Percentiles rank a stretch among this genome's conserved stretches.
phyloP scores from a whole-genome alignment of 2,113 vertebrate genomes.

The Oncorhynchus nerka region DNA sequence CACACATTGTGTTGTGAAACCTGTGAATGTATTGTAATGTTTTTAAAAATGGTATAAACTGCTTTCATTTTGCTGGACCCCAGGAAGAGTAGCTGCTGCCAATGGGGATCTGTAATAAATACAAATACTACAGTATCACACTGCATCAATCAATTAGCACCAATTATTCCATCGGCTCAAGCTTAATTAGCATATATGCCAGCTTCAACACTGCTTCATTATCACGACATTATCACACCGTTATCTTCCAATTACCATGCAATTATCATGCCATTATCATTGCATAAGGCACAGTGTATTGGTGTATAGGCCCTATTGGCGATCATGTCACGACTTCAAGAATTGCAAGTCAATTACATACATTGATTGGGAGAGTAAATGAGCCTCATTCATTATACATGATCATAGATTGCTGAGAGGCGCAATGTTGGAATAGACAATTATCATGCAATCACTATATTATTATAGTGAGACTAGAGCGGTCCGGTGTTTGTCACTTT shows the following conservation, averaged over 20 bases:
- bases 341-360: not conserved
- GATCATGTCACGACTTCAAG: not conserved
- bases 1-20: too few species aligned
- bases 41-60: too few species aligned
- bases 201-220: not conserved
- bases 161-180: not conserved
- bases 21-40: too few species aligned
- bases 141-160: constrained; percentile 4
- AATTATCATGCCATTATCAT: constrained; percentile 8
- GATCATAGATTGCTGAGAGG: not conserved
- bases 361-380: not conserved
- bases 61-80: too few species aligned
- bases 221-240: not conserved
- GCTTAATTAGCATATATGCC: constrained; percentile 9
- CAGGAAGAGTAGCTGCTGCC: too few species aligned
- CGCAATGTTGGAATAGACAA: not conserved
- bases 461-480: not conserved
- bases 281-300: not conserved
- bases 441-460: not conserved
- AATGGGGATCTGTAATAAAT: too few species aligned
- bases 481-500: not conserved
- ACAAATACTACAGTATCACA: not conserved
- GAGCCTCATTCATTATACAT: not conserved
- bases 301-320: not conserved
- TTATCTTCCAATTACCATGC: too few species aligned